phyloP scores from a whole-genome alignment of 1,140 invertebrate genomes.

The Drosophila mauritiana region DNA sequence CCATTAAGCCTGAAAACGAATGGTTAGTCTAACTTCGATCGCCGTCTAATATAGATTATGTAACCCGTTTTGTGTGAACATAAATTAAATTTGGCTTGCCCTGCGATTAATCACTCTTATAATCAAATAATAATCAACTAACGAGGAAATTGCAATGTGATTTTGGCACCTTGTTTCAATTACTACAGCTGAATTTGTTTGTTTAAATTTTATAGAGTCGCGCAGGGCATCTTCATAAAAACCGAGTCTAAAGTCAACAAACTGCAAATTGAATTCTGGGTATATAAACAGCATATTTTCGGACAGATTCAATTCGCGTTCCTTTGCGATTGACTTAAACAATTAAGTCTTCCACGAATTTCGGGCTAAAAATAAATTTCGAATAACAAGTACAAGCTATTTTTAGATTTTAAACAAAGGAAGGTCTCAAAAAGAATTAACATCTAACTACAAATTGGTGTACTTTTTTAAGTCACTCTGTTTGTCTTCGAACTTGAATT shows the following conservation, averaged over 20 bases:
- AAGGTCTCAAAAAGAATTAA: background rate
- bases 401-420: background rate
- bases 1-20: constrained; percentile 11
- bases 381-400: background rate
- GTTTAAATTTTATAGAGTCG: background rate
- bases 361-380: constrained; percentile 7
- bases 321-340: constrained; percentile 7
- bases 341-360: constrained; percentile 42
- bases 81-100: background rate
- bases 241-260: constrained; percentile 13
- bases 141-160: constrained; percentile 2
- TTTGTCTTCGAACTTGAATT: background rate
- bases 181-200: constrained; percentile 17
- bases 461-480: background rate
- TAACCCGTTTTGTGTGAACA: constrained; percentile 15
- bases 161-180: background rate
- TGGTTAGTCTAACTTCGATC: constrained; percentile 4
- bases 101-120: constrained; percentile 24
- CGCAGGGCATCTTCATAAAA: background rate
- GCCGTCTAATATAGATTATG: constrained; percentile 22
- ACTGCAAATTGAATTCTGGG: constrained; percentile 3
- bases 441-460: background rate
- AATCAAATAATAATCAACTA: constrained; percentile 19
- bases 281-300: constrained; percentile 17
- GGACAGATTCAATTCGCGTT: constrained; percentile 9